Percentiles rank a stretch among this genome's conserved stretches.
These are phyloP conservation scores for Tragelaphus buxtoni DNA, from an alignment of 2,113 vertebrate species.

Conservation along the genomic window DNA sequence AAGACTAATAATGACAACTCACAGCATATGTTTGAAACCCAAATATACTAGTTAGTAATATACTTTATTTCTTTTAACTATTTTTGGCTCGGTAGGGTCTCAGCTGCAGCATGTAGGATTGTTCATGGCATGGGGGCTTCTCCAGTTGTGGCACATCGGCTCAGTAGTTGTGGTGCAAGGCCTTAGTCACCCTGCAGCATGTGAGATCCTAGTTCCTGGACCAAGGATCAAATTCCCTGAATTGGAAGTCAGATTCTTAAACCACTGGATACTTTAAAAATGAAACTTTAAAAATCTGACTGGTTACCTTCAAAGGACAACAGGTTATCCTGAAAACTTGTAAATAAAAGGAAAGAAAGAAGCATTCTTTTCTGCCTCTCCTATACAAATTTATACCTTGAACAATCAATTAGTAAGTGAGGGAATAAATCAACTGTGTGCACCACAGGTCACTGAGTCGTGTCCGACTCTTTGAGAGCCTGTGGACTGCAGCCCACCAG, in stretches of 20 bases:
- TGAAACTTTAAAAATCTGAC: not conserved
- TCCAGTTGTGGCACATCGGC: not conserved
- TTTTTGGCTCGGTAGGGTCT: not conserved
- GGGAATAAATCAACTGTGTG: not conserved
- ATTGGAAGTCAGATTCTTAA: not conserved
- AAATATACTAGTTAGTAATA: not conserved
- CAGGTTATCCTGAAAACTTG: not conserved
- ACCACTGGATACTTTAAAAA: not conserved
- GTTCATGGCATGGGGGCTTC: not conserved
- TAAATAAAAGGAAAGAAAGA: not conserved
- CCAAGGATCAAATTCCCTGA: not conserved
- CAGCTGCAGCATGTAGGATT: fast-evolving
- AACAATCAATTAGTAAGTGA: not conserved
- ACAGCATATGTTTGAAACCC: not conserved
- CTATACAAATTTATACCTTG: not conserved
- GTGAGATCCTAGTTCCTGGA: not conserved
- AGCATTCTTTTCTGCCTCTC: not conserved
- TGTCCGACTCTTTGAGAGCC: not conserved
- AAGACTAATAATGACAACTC: not conserved
- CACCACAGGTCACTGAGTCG: not conserved
- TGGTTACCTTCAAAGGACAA: not conserved
- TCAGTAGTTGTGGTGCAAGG: not conserved
- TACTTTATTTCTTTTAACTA: not conserved
- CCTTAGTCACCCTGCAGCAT: not conserved
- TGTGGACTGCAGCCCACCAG: not conserved